Evolutionary conservation across 2,888 invertebrate genomes (phyloP), one percentile per base, ranked within the genome.

Genomic region (Pollenia labialis): DNA sequence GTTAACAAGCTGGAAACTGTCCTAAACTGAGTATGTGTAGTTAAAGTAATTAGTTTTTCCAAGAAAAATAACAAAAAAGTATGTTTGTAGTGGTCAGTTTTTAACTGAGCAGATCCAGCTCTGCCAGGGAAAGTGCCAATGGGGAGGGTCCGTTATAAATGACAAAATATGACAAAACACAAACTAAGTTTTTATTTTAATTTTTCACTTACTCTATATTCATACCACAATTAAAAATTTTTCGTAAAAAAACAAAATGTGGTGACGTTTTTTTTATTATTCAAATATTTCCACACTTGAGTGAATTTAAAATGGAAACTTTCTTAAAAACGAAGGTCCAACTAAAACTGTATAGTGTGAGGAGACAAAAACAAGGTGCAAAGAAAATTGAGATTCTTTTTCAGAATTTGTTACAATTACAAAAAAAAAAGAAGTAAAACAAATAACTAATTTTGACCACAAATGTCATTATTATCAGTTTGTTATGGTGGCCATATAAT

Each of bases 391-490:
- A 66, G 77, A 77, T 74, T 74, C 60, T 79, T 52, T 32, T 11
- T 10, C 23, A 23, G 14, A 32, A 66, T 68, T 60, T 60, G 50
- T 60, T 58, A 72, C 40, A 72, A 76, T 76, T 56, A 44, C n/a
- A 44, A 69, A 40, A 16, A 60, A 23, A 56, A 23, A 71, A 62
- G 56, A 12, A 10, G 32, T 32, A 46, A 52, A 23, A 79, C 62
- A 79, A 71, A 16, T 81, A 60, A 48, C 74, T 62, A 72, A 84
- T 77, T 81, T 72, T 77, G 68, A 87, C 84, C 84, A 77, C 84
- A 87, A 76, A 74, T 42, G 62, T 76, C 14, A 44, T 68, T 46
- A 69, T 58, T 56, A 79, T 14, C 44, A 48, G 16, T 32, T 46
- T 68, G 64, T 64, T 12, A 44, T 54, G 56, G 7, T 68, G 52